Evolutionary conservation across 2,797 vertebrate species (phyloP).

Genomic region (Chaunax sp.): DNA sequence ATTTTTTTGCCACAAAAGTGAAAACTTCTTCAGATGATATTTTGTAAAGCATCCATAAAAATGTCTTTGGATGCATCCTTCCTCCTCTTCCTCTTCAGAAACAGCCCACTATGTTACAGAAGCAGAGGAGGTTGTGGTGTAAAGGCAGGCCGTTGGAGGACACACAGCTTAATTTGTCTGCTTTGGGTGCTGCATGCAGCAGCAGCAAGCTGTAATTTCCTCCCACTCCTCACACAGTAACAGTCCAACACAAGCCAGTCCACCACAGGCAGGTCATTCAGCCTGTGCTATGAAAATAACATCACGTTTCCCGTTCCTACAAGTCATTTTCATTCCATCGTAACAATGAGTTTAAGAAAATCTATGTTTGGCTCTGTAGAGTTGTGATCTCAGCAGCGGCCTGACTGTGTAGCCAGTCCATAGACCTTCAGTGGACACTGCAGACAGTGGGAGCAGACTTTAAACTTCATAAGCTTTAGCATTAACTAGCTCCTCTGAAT

Average conservation of each 20-base stretch:
- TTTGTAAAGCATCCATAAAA: too few relatives aligned
- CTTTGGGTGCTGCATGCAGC: constrained; percentile 18
- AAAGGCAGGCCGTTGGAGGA: not conserved
- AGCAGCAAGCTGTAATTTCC: constrained; percentile 27
- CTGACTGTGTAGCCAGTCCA: constrained; percentile 6
- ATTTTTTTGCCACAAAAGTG: too few relatives aligned
- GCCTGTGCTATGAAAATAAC: constrained; percentile 38
- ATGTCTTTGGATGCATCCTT: too few relatives aligned
- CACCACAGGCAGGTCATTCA: constrained; percentile 25
- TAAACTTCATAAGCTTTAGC: constrained; percentile 26
- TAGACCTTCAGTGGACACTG: constrained; percentile 9
- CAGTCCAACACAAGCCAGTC: constrained; percentile 18
- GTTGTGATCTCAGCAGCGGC: constrained; percentile 4
- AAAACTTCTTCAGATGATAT: too few relatives aligned
- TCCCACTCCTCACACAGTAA: constrained; percentile 9
- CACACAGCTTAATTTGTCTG: constrained; percentile 22
- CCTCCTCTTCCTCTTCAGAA: too few relatives aligned
- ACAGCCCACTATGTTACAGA: too few relatives aligned
- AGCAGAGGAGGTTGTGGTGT: not conserved
- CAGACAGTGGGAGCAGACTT: constrained; percentile 32
- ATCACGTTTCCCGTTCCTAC: not conserved
- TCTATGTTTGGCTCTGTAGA: not conserved
- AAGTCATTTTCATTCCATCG: constrained; percentile 25
- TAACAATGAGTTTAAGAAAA: constrained; percentile 21
- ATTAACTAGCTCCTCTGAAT: constrained; percentile 48